Percentiles rank a stretch among this genome's conserved stretches.
Evolutionary conservation across 2,113 vertebrate genomes (phyloP).

Genomic region (Mesocricetus auratus): DNA sequence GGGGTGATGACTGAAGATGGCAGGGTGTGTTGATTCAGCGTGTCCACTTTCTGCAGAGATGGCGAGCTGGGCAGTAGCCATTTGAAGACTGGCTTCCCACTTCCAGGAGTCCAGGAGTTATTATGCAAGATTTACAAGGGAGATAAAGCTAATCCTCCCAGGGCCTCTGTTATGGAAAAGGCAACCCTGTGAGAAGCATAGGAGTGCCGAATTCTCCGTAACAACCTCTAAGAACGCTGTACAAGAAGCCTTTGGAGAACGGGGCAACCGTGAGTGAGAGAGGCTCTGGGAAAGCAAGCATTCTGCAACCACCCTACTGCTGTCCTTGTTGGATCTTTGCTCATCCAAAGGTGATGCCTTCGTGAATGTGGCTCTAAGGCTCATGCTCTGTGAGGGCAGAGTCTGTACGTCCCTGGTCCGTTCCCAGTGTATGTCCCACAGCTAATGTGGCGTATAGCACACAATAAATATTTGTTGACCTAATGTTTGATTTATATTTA

Average conservation of each 20-base stretch:
- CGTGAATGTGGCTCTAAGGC: not conserved
- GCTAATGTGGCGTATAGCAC: not conserved
- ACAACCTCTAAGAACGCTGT: not conserved
- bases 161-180: not conserved
- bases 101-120: not conserved
- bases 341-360: not conserved
- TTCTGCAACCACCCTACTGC: not conserved
- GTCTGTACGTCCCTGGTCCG: rapidly evolving
- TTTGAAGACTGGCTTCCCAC: slow-evolving; percentile 4
- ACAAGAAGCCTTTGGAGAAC: not conserved
- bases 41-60: slow-evolving; percentile 4
- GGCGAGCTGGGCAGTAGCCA: not conserved
- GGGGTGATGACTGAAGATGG: not conserved
- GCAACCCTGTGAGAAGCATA: not conserved
- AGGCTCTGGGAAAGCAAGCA: not conserved
- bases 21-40: slow-evolving; percentile 40
- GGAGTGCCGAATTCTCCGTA: not conserved
- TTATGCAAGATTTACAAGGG: not conserved
- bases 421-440: not conserved
- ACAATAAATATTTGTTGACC: not conserved
- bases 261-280: not conserved
- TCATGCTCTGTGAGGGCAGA: not conserved
- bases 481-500: not conserved
- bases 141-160: not conserved
- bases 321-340: not conserved